Evolutionary conservation across 2,888 invertebrate genomes (phyloP).

Genomic region (Gymnocheta viridis): DNA sequence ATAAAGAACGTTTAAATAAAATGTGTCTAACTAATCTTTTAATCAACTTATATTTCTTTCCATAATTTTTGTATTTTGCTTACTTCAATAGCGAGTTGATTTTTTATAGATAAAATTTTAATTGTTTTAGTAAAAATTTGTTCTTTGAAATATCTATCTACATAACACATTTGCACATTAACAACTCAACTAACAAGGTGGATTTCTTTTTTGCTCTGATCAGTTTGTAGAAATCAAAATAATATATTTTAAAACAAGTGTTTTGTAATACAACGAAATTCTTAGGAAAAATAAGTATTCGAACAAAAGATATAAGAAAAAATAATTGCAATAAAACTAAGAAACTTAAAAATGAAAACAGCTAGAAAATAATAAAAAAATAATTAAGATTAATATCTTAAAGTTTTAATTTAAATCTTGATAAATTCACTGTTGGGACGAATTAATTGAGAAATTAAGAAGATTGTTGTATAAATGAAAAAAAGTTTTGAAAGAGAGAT

Average conservation of each 20-base stretch:
- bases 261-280: conserved; percentile 50
- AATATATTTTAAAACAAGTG: conserved; percentile 37
- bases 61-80: conserved; percentile 7
- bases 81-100: conserved; percentile 21
- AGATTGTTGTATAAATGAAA: no score
- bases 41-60: conserved; percentile 27
- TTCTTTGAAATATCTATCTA: conserved; percentile 17
- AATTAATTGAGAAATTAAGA: no score
- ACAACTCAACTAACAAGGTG: conserved; percentile 60
- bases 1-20: conserved; percentile 23
- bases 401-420: no score
- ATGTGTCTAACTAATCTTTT: conserved; percentile 47
- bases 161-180: conserved; percentile 42
- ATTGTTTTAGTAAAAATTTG: conserved; percentile 26
- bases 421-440: no score
- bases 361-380: neutral
- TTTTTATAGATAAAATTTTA: conserved; percentile 61
- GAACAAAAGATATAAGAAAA: neutral
- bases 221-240: conserved; percentile 4
- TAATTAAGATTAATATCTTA: neutral
- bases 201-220: conserved; percentile 22
- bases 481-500: no score
- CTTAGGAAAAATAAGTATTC: neutral
- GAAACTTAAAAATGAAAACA: neutral
- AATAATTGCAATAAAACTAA: neutral